Evolutionary conservation across 2,888 invertebrate genomes (phyloP).

Genomic region (Eristalis intricaria): DNA sequence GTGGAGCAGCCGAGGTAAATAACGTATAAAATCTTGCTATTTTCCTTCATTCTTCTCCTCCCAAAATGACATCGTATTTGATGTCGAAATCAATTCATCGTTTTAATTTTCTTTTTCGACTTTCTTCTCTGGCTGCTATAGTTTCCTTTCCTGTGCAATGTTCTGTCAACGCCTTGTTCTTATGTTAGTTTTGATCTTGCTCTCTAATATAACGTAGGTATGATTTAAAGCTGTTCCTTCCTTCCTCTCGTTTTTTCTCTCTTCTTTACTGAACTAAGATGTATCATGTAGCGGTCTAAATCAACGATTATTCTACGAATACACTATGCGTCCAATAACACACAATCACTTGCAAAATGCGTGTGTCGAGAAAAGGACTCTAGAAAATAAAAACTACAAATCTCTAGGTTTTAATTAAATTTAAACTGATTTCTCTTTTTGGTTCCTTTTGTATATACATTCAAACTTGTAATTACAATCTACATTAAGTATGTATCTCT

Average conservation of each 20-base stretch:
- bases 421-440: conserved; percentile 35
- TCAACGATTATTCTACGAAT: background rate
- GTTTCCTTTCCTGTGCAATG: background rate
- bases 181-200: background rate
- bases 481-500: conserved; percentile 22
- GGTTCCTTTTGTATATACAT: conserved; percentile 45
- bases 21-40: conserved; percentile 43
- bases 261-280: background rate
- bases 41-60: conserved; percentile 12
- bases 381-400: conserved; percentile 30
- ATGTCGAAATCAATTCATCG: conserved; percentile 1
- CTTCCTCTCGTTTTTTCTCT: background rate
- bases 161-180: background rate
- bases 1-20: conserved; percentile 32
- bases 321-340: conserved; percentile 8
- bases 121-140: conserved; percentile 27
- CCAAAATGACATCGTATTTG: background rate
- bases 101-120: background rate
- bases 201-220: background rate
- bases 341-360: background rate
- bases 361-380: conserved; percentile 22
- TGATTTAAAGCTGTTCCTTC: background rate
- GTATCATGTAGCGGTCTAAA: background rate
- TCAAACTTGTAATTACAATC: conserved; percentile 42
- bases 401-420: conserved; percentile 40